Evolutionary conservation across 2,113 vertebrate genomes (phyloP), one percentile per base, ranked within the genome.

Genomic region (Sorex fumeus): DNA sequence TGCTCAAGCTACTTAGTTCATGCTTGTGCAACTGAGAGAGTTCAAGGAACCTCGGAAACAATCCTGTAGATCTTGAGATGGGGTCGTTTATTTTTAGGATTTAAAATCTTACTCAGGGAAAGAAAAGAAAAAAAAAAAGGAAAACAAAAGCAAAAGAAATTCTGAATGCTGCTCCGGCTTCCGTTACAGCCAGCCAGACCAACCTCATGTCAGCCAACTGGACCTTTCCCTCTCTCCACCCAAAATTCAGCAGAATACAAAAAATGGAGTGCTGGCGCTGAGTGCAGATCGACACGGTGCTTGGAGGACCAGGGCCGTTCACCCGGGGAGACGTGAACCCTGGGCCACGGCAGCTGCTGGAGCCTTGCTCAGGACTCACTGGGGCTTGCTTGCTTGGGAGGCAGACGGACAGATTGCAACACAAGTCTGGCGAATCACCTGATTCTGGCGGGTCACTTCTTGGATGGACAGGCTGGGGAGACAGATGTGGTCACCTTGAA

Each of bases 201-300:
- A 72, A 87, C 62, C 94, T 86, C 84, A n/a, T 84, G 84, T 91
- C 66, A 88, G 90, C 84, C 91, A 87, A 87, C 89, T 76, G 80
- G 64, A 88, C 53, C 15, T 84, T 84, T 93, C 76, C 64, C 87
- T 95, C 64, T 53, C 78, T 72, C 81, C 69, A 78, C 84, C 83
- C 2, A 0, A 94, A 95, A 94, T 80, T 93, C n/a, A 87, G 62
- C 72, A 78, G 83, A 87, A 64, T 93, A 91, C 96, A 95, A 94
- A 91, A 95, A 88, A 93, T 71, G 84, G 94, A 92, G 89, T 1
- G 3, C 74, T 93, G 94, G 70, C 72, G 79, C 91, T 88, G 94
- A 78, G 13, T 25, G 34, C 0, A 2, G 93, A 91, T 47, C 90
- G 94, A 85, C 60, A 3, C 50, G 21, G 57, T 60, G 57, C 79